Percentiles rank a stretch among this genome's conserved stretches.
Conservation (phyloP, 2,888 invertebrate species). For the Bhutanitis thaidina region DNA sequence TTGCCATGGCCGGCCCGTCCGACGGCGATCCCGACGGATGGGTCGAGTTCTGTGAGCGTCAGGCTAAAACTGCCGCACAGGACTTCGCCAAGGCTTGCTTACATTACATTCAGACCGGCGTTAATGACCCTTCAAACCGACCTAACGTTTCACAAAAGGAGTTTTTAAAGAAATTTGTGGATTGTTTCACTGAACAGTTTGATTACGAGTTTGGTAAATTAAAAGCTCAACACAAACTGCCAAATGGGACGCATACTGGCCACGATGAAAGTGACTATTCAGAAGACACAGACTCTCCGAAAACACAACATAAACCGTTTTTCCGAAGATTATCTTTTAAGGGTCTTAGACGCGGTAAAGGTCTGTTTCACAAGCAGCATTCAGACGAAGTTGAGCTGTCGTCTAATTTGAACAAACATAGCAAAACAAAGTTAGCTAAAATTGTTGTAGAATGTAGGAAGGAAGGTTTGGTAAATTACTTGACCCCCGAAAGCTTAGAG, state of each 20-base stretch:
- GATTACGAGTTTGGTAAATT: constrained; percentile 85
- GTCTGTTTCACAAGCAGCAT: constrained; percentile 93
- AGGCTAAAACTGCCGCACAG: constrained; percentile 90
- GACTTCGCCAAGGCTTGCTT: constrained; percentile 94
- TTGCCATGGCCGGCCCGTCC: constrained; percentile 78
- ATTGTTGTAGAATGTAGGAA: constrained; percentile 96
- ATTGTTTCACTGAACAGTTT: constrained; percentile 91
- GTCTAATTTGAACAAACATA: constrained; percentile 83
- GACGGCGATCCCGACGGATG: constrained; percentile 84
- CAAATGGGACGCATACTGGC: constrained; percentile 69
- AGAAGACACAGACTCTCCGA: constrained; percentile 89
- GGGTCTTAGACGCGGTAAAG: constrained; percentile 88
- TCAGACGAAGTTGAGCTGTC: constrained; percentile 91
- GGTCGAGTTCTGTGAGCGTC: constrained; percentile 93
- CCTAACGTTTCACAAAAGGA: constrained; percentile 87
- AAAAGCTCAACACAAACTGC: constrained; percentile 64
- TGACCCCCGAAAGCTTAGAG: constrained; percentile 95
- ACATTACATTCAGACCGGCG: constrained; percentile 85
- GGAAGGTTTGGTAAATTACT: constrained; percentile 95
- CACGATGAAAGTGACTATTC: constrained; percentile 84
- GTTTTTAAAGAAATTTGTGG: constrained; percentile 89
- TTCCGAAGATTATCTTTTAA: constrained; percentile 93
- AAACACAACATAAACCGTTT: constrained; percentile 90
- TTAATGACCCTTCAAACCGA: constrained; percentile 81
- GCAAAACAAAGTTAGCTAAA: constrained; percentile 92